Evolutionary conservation across 2,888 invertebrate genomes (phyloP).

Genomic region (Nineta flava): DNA sequence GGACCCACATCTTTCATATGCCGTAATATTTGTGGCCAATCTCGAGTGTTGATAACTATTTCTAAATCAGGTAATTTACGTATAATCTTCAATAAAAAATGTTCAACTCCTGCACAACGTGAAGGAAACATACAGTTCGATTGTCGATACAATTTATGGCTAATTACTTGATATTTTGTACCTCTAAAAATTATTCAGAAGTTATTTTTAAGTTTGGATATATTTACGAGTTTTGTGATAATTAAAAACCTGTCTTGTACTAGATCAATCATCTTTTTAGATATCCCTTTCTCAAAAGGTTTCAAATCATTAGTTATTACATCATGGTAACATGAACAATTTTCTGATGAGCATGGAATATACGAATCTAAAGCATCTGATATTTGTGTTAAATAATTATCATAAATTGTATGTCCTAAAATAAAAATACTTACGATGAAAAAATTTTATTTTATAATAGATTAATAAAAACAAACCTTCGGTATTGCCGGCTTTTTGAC

Average conservation of each 20-base stretch:
- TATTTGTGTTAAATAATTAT: no score
- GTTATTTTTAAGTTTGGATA: no score
- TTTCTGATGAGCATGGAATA: conserved; percentile 17
- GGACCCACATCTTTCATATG: conserved; percentile 49
- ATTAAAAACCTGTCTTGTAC: conserved; percentile 28
- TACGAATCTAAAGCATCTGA: no score
- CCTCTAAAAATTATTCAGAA: conserved; percentile 32
- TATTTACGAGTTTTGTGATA: conserved; percentile 3
- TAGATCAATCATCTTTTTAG: conserved; percentile 41
- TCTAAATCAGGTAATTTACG: conserved; percentile 66
- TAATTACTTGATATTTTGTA: conserved; percentile 68
- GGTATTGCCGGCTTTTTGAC: no score
- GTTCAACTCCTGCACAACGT: conserved; percentile 79
- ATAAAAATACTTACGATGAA: no score
- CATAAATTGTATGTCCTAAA: no score
- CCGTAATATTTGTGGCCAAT: conserved; percentile 76
- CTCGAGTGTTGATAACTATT: conserved; percentile 73
- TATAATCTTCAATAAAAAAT: conserved; percentile 60
- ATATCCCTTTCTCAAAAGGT: conserved; percentile 57
- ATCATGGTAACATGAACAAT: conserved; percentile 46
- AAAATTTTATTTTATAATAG: no score
- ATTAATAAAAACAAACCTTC: no score
- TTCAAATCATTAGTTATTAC: conserved; percentile 53
- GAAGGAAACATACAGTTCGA: conserved; percentile 82
- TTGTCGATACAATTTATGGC: conserved; percentile 65